Evolutionary conservation across 2,797 vertebrate genomes (phyloP), one percentile per base, ranked within the genome.

Genomic region (Cottoperca gobio): DNA sequence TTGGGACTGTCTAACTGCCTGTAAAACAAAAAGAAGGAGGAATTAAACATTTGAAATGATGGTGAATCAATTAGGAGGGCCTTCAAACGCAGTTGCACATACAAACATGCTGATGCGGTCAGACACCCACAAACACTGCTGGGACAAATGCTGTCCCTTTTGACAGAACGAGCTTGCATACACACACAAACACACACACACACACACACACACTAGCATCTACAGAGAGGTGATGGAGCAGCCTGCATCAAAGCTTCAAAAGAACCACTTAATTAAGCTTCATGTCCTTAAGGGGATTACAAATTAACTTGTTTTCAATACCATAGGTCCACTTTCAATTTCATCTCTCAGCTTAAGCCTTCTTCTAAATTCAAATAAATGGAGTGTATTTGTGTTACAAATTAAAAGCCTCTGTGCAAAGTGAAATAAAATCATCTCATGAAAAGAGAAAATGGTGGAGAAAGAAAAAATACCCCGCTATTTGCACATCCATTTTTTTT

Each of bases 1-100:
- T 91, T 96, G 97, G 85, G 94, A 95, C 94, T 96, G 96, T 94
- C 98, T 96, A 92, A 91, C 94, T 94, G 95, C 96, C 98, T 99
- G 95, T 86, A 54, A 73, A n/a, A 73, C 31, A 79, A 43, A 72
- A 66, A 49, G 46, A 10, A 61, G 0, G 46, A n/a, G 52, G 31
- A 69, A 8, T 5, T 50, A 4, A 70, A 39, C 45, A 43, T n/a
- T 55, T 81, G 19, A 78, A 78, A 69, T 71, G 43, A 75, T 52
- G 70, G 42, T 70, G 78, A 84, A 85, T 88, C 62, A 76, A 82
- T 81, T 71, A 64, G 24, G 42, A 81, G 35, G 59, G 65, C 26
- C 46, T 82, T 81, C 46, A 83, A 55, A 85, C 3, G 13, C 62
- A 62, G 54, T 70, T 42, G 52, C 76, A 84, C 62, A 86, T 62